phyloP scores from a whole-genome alignment of 2,113 vertebrate genomes.

The Morone saxatilis region DNA sequence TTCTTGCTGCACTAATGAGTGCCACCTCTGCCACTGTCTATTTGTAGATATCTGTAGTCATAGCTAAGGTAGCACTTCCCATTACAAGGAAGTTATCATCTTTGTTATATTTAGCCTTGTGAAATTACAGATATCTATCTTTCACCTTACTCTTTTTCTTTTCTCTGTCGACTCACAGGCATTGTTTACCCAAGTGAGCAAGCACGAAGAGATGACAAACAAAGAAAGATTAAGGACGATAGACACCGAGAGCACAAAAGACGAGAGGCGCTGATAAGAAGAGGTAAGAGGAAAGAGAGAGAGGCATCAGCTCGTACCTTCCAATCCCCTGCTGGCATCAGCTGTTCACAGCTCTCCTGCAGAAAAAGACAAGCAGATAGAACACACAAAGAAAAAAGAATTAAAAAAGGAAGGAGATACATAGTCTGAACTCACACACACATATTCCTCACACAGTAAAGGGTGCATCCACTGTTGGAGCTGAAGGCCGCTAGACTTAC shows the following conservation, averaged over 20 bases:
- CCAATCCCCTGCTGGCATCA: conserved; percentile 91
- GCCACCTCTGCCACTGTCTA: not conserved
- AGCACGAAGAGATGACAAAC: not conserved
- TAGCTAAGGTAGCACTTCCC: too few species aligned
- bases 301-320: conserved; percentile 87
- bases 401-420: conserved; percentile 2
- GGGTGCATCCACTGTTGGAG: conserved; percentile 31
- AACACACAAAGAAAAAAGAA: not conserved
- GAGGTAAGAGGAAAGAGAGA: not conserved
- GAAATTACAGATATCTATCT: not conserved
- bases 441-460: not conserved
- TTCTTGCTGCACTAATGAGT: not conserved
- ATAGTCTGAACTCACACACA: not conserved
- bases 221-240: not conserved
- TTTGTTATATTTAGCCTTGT: conserved; percentile 10
- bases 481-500: not conserved
- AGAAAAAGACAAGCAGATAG: conserved; percentile 50
- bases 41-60: too few species aligned
- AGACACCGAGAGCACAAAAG: not conserved
- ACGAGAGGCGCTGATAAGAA: not conserved
- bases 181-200: not conserved
- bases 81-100: not conserved
- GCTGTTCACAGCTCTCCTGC: conserved; percentile 92
- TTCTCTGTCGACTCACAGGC: not conserved
- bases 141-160: not conserved